Conservation (phyloP, 1,140 invertebrate species). For the Zaprionus ornatus region DNA sequence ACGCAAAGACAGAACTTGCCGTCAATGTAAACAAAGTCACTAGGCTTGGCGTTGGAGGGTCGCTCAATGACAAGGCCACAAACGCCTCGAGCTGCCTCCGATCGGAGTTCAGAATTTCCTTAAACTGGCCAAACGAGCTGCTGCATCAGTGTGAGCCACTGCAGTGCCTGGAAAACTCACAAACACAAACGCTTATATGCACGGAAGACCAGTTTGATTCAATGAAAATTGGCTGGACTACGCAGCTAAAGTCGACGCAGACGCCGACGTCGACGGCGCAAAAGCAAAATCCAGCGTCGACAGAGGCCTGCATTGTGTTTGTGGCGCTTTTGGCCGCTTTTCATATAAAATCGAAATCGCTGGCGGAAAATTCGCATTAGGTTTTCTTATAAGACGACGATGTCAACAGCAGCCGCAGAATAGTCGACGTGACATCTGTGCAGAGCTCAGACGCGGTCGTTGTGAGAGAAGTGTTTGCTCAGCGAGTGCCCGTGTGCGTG, state of each 20-base stretch:
- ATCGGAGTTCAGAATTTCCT: slow-evolving; percentile 43
- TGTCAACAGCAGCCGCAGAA: slow-evolving; percentile 70
- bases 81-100: slow-evolving; percentile 21
- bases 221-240: slow-evolving; percentile 26
- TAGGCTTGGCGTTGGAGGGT: slow-evolving; percentile 8
- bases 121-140: slow-evolving; percentile 60
- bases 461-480: slow-evolving; percentile 47
- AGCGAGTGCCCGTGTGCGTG: slow-evolving; percentile 28
- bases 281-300: slow-evolving; percentile 52
- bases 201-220: slow-evolving; percentile 57
- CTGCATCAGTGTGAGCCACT: background rate
- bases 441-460: slow-evolving; percentile 61
- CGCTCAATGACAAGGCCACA: slow-evolving; percentile 62
- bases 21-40: slow-evolving; percentile 42
- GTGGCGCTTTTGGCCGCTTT: slow-evolving; percentile 66
- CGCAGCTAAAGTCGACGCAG: slow-evolving; percentile 7
- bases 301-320: slow-evolving; percentile 72
- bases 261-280: slow-evolving; percentile 27
- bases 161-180: background rate
- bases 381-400: slow-evolving; percentile 83
- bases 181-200: background rate
- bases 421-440: slow-evolving; percentile 57
- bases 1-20: background rate
- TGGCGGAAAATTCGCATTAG: slow-evolving; percentile 83
- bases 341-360: slow-evolving; percentile 83